Base-by-base conservation (phyloP, 1,140 invertebrate genomes). In the Pentalonia nigronervosa region DNA sequence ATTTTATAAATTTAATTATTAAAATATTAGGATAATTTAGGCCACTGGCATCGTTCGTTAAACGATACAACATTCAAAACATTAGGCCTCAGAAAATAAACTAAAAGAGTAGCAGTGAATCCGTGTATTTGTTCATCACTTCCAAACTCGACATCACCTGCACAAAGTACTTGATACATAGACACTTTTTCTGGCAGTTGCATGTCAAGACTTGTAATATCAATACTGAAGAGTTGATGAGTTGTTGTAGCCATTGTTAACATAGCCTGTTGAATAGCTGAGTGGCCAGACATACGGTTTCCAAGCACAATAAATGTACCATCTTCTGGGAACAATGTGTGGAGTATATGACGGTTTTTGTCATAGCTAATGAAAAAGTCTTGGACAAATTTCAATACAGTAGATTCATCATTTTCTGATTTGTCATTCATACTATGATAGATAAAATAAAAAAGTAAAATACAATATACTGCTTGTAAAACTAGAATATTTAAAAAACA, bases 231-330 rank as follows among this genome's bases (percentile, higher is more conserved):
- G 6, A 86, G 48, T 67, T 86, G n/a, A 45, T 93, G 91, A 20
- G 91, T 93, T 7, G 91, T 56, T 21, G 91, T 45, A 30, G 81
- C 91, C 91, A 93, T 93, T 34, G n/a, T 86, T 56, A 93, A 84
- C 76, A 93, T 93, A 7, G 81, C 47, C 45, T 93, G 91, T 86
- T 93, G 91, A 93, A 93, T 93, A 1, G 81, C 48, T 56, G 81
- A 41, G 30, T 84, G 91, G 14, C 91, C 91, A n/a, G 34, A 20
- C 48, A 86, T 56, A 36, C 81, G 76, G 36, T 93, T 93, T 8
- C 91, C 91, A 21, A 93, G 48, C 0, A 93, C 48, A 83, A 93
- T n/a, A n/a, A 93, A 93, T 11, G 81, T 56, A 41, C 91, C 91
- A n/a, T 93, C 81, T 41, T 93, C 91, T 41, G 91, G 34, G 17